Base-by-base conservation (phyloP, 2,113 vertebrate genomes). In the Pimephales promelas region DNA sequence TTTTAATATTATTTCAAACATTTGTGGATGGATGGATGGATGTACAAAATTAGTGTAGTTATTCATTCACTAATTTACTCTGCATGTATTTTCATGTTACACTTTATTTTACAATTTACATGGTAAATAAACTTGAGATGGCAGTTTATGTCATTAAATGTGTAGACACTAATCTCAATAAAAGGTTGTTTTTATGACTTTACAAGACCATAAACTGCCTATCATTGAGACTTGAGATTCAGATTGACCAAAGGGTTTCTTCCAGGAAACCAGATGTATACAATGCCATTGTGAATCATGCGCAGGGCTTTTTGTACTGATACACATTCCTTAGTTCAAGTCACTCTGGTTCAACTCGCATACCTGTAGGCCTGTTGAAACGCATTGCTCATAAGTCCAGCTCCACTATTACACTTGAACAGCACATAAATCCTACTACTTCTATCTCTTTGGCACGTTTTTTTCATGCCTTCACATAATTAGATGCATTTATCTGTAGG, bases 311-410 rank as follows among this genome's bases (percentile, higher is more conserved):
- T 40, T 43, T 72, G n/a, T 72, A 72, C 70, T 47, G 40, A n/a
- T 45, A 20, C 45, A 24, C 24, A 43, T 61, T 72, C 24, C 22
- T 56, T 10, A 86, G 31, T 16, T 59, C 36, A 84, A 26, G 7
- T 71, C 13, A 18, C 22, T 68, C 18, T 81, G 20, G 59, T 72
- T 56, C 54, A 22, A 36, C 79, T 77, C 57, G 11, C 86, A 87
- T 85, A 75, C 86, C 86, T 86, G 34, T 59, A 74, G 28, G 49
- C 86, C 49, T 87, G 83, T 85, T 87, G 68, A 85, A 87, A 85
- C 86, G 80, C 75, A 83, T n/a, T 59, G 16, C n/a, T 40, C n/a
- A 31, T 64, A n/a, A n/a, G 20, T 73, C 28, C 76, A 22, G 56
- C 77, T 47, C 14, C 9, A 76, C 57, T 45, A 22, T 22, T 79